Evolutionary conservation across 2,888 invertebrate genomes (phyloP).

Genomic region (Xestoiulus laeticollis): DNA sequence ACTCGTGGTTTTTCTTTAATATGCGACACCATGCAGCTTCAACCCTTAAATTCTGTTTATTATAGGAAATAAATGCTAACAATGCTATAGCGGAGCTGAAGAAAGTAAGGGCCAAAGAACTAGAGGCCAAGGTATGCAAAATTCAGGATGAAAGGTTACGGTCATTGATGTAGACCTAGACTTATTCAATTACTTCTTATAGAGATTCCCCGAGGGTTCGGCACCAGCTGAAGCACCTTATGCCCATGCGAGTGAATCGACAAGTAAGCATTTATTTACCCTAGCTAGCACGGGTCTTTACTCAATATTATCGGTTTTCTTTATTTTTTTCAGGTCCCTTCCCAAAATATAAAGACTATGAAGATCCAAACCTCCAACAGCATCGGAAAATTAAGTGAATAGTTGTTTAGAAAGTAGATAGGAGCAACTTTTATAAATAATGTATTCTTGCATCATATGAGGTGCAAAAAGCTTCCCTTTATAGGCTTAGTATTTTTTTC

Average conservation of each 20-base stretch:
- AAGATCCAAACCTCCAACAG: not conserved
- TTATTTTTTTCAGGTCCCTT: not conserved
- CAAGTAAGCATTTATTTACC: not conserved
- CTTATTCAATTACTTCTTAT: not conserved
- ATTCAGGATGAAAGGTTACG: not conserved
- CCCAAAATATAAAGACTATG: not conserved
- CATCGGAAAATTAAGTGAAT: not conserved
- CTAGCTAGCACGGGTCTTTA: not conserved
- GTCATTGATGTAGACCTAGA: not conserved
- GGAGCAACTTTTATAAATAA: not conserved
- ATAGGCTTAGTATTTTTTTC: too few relatives aligned
- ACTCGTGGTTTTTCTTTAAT: not conserved
- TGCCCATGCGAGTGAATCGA: not conserved
- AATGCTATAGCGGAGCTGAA: conserved; percentile 46
- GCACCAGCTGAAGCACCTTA: not conserved
- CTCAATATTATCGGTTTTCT: not conserved
- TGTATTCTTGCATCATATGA: not conserved
- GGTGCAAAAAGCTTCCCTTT: too few relatives aligned
- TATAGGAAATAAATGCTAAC: conserved; percentile 48
- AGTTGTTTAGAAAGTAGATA: not conserved
- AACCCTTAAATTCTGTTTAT: not conserved
- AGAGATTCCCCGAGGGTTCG: not conserved
- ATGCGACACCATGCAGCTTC: too few relatives aligned
- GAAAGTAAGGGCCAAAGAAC: conserved; percentile 20
- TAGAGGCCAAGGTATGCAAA: not conserved